Conservation (phyloP, 1,140 invertebrate genomes). For the Atopsyche davidsoni region DNA sequence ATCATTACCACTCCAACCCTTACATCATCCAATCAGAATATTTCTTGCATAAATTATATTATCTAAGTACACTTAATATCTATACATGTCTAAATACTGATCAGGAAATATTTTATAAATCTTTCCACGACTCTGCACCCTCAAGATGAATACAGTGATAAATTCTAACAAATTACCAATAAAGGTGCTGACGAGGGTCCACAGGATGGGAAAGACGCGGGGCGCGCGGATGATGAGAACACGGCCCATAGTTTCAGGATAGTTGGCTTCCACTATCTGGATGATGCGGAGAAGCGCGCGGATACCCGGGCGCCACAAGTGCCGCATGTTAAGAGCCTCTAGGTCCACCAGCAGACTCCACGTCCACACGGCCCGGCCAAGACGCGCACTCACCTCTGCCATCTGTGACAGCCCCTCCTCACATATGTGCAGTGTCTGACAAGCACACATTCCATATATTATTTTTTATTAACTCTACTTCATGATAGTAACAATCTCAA, state of each 20-base stretch:
- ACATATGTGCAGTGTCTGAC: conserved; percentile 79
- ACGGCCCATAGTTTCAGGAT: conserved; percentile 91
- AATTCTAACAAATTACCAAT: conserved; percentile 57
- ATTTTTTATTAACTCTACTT: no score
- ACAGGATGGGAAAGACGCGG: conserved; percentile 92
- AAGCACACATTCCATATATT: no score
- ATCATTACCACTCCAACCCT: no score
- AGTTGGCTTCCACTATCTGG: conserved; percentile 92
- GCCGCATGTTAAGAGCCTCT: conserved; percentile 92
- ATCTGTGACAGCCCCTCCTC: conserved; percentile 77
- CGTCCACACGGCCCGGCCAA: conserved; percentile 73
- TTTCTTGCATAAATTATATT: background rate
- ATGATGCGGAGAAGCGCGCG: conserved; percentile 87
- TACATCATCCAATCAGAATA: conserved; percentile 2
- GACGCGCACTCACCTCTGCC: conserved; percentile 71
- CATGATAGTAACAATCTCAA: no score
- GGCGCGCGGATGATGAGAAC: conserved; percentile 85
- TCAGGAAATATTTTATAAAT: background rate
- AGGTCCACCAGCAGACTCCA: conserved; percentile 91
- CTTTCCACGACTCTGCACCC: background rate
- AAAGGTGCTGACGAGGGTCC: conserved; percentile 95
- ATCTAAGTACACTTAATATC: background rate
- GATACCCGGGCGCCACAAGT: conserved; percentile 90
- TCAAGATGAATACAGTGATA: background rate
- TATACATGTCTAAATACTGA: background rate